Percentiles rank a stretch among this genome's conserved stretches.
phyloP scores from a whole-genome alignment of 1,140 invertebrate species.

The Belonocnema kinseyi region DNA sequence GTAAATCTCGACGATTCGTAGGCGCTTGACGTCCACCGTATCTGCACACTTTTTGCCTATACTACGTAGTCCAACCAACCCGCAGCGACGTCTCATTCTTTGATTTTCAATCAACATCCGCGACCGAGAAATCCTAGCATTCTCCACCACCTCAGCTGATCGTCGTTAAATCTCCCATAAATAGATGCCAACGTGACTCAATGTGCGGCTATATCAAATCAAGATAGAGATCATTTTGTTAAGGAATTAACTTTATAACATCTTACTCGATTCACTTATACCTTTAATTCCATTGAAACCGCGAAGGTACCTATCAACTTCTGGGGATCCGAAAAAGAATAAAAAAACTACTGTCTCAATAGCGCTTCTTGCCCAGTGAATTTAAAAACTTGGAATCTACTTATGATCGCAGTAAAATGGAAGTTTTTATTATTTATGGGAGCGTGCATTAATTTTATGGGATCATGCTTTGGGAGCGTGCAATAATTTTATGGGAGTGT shows the following conservation, averaged over 20 bases:
- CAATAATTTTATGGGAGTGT: too few relatives aligned
- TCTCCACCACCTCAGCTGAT: slow-evolving; percentile 14
- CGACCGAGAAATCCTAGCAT: neutral
- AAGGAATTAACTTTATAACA: slow-evolving; percentile 11
- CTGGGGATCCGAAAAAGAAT: too few relatives aligned
- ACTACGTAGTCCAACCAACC: too few relatives aligned
- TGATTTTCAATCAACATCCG: neutral
- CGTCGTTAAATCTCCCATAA: slow-evolving; percentile 17
- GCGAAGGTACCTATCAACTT: too few relatives aligned
- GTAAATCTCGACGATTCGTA: slow-evolving; percentile 13
- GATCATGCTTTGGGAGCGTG: too few relatives aligned
- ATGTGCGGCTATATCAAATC: neutral
- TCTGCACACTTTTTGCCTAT: neutral
- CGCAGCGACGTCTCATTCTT: neutral
- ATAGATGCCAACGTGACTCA: slow-evolving; percentile 16
- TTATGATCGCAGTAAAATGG: too few relatives aligned
- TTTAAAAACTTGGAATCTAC: rapidly evolving
- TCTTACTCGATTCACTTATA: neutral
- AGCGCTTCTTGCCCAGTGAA: too few relatives aligned
- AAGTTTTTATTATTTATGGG: too few relatives aligned
- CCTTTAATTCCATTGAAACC: too few relatives aligned
- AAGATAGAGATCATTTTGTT: neutral
- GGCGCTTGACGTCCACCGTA: neutral
- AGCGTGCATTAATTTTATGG: too few relatives aligned
- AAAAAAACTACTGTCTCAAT: too few relatives aligned